These are phyloP conservation scores for Zaprionus bogoriensis DNA, from an alignment of 2,888 invertebrate genomes.

Conservation along the genomic window DNA sequence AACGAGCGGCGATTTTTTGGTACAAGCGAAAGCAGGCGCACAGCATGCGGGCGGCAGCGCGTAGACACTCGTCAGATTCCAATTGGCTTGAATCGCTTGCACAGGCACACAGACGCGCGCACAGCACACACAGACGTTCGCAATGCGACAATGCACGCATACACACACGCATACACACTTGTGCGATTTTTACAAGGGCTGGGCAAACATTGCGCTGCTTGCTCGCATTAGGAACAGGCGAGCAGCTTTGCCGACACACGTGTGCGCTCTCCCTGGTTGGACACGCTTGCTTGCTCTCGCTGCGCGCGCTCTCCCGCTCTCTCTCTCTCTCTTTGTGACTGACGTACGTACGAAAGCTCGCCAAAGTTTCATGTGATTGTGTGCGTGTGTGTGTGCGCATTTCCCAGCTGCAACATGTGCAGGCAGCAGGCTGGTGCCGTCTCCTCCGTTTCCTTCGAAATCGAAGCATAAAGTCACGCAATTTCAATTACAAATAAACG, in stretches of 20 bases:
- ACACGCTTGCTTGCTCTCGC: no score
- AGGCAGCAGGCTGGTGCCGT: slow-evolving; percentile 37
- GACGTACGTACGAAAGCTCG: slow-evolving; percentile 55
- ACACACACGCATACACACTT: neutral
- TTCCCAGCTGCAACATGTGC: slow-evolving; percentile 42
- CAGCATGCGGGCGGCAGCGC: slow-evolving; percentile 26
- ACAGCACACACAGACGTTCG: no score
- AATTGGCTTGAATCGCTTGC: neutral
- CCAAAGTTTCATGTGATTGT: slow-evolving; percentile 24
- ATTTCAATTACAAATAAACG: slow-evolving; percentile 71
- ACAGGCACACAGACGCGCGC: neutral
- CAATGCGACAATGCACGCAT: no score
- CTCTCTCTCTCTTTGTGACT: neutral
- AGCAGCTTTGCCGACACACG: slow-evolving; percentile 39
- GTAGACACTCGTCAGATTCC: slow-evolving; percentile 15
- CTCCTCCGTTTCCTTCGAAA: slow-evolving; percentile 46
- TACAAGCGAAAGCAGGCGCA: slow-evolving; percentile 61
- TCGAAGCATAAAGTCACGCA: slow-evolving; percentile 76
- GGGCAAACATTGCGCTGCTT: slow-evolving; percentile 72
- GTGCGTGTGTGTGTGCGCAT: slow-evolving; percentile 24
- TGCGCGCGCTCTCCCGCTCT: slow-evolving; percentile 10
- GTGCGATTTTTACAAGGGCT: slow-evolving; percentile 55
- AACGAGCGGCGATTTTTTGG: slow-evolving; percentile 71
- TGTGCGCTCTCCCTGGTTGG: slow-evolving; percentile 22
- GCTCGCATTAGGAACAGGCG: slow-evolving; percentile 66